These are phyloP conservation scores for Drosophila multiciliata DNA, from an alignment of 2,888 invertebrate genomes.

Conservation along the genomic window DNA sequence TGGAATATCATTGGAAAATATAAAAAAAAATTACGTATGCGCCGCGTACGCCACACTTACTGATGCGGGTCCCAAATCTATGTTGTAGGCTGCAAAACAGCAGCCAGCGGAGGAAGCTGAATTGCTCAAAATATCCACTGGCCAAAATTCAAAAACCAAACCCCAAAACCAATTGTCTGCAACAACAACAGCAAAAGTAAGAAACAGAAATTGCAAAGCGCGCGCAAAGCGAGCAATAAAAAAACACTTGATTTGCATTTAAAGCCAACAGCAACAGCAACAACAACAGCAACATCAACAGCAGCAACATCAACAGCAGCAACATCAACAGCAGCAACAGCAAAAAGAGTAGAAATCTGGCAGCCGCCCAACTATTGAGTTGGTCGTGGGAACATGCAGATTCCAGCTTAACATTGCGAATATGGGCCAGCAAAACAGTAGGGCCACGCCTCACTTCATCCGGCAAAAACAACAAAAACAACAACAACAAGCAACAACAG, in stretches of 20 bases:
- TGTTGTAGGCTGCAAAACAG: constrained; percentile 32
- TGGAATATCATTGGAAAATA: constrained; percentile 31
- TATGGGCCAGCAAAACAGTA: constrained; percentile 13
- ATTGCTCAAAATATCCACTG: constrained; percentile 44
- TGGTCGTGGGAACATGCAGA: constrained; percentile 58
- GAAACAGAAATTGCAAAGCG: constrained; percentile 32
- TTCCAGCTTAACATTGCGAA: constrained; percentile 23
- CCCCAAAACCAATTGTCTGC: constrained; percentile 42
- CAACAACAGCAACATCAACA: constrained; percentile 1
- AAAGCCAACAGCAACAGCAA: constrained; percentile 20
- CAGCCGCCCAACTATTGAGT: constrained; percentile 15
- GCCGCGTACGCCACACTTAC: constrained; percentile 30
- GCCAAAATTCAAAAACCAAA: constrained; percentile 17
- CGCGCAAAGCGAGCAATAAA: constrained; percentile 55
- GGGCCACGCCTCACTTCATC: constrained; percentile 4
- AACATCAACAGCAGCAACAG: constrained; percentile 4
- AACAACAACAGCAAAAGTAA: constrained; percentile 2
- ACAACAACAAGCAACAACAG: constrained; percentile 21
- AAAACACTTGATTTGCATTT: constrained; percentile 69
- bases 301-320: not conserved
- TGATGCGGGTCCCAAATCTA: constrained; percentile 31
- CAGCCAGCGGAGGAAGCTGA: not conserved
- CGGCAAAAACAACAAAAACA: not conserved
- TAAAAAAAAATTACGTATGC: constrained; percentile 42
- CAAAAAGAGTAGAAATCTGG: not conserved